Base-by-base conservation (phyloP, 2,888 invertebrate species). In the Aleiodes alternator region DNA sequence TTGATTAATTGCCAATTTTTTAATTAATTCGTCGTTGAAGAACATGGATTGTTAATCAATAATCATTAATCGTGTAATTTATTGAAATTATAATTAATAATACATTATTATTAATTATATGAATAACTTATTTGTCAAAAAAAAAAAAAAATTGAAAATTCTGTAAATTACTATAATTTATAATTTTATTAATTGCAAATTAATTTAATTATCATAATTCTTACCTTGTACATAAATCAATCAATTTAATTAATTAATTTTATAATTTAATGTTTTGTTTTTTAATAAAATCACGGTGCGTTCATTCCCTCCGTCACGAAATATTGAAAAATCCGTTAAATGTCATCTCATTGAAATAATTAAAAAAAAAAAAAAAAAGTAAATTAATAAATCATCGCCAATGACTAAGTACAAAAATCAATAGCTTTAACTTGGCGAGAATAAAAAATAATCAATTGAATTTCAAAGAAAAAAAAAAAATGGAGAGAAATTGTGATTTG, bases 341-440 rank as follows among this genome's bases (percentile, higher is more conserved):
- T 43, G 43, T 43, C 61, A 43, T 16, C 38, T 61, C 14, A 61
- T 34, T 55, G 38, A 34, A 7, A 29, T 31, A 50, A 48, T 43
- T 48, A 38, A 6, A 29, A 50, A 57, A 38, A 6, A 29, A 50
- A 50, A 50, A 14, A 43, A 69, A 14, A 66, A 23, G 1, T 23
- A 23, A 23, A 23, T 23, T 23, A 23, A 23, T 23, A 23, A 69
- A 34, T 23, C 34, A 56, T 70, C 70, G 73, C 76, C 76, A 75
- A 82, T 73, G 68, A 80, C 79, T 80, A 79, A 82, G 83, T 83
- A 83, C 83, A 83, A 83, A 34, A 83, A 80, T 78, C 74, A 73
- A 78, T 80, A 82, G 81, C 78, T 81, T 82, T 81, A 79, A 38
- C 5, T 71, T 75, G 70, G 57, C 53, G 73, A 75, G 69, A 76